Evolutionary conservation across 2,888 invertebrate genomes (phyloP).

Genomic region (Agrochola lota): DNA sequence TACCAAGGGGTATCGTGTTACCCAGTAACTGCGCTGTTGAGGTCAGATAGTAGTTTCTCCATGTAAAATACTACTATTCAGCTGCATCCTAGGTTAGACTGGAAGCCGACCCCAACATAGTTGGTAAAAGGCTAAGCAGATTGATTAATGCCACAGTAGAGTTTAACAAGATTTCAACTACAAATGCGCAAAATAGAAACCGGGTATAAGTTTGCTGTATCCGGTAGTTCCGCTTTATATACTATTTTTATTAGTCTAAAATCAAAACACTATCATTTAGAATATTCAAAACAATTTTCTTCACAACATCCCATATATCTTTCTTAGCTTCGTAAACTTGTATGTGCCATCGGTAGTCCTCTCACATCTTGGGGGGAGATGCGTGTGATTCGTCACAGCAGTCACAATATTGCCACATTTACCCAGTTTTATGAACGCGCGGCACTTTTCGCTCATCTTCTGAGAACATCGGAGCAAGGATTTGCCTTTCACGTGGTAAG

Average conservation of each 20-base stretch:
- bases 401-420: constrained; percentile 48
- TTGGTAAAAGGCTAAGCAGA: background rate
- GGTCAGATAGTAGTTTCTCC: background rate
- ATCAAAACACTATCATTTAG: background rate
- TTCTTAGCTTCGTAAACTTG: constrained; percentile 35
- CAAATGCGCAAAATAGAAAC: background rate
- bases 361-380: constrained; percentile 45
- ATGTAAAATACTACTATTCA: background rate
- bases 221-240: background rate
- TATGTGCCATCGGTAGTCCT: constrained; percentile 36
- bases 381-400: constrained; percentile 46
- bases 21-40: background rate
- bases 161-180: too few relatives aligned
- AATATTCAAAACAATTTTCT: background rate
- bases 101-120: too few relatives aligned
- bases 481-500: constrained; percentile 46
- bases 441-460: constrained; percentile 54
- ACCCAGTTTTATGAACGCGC: constrained; percentile 58
- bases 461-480: constrained; percentile 48
- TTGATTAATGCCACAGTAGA: background rate
- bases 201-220: background rate
- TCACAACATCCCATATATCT: constrained; percentile 29
- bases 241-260: too few relatives aligned
- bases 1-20: background rate
- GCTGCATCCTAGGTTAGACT: background rate